A percentile compares a stretch with the other conserved stretches of the same genome.
These are phyloP conservation scores for Diacarnus erythraeanus DNA, from an alignment of 37 sponge, comb jelly and placozoan species.

Conservation along the genomic window DNA sequence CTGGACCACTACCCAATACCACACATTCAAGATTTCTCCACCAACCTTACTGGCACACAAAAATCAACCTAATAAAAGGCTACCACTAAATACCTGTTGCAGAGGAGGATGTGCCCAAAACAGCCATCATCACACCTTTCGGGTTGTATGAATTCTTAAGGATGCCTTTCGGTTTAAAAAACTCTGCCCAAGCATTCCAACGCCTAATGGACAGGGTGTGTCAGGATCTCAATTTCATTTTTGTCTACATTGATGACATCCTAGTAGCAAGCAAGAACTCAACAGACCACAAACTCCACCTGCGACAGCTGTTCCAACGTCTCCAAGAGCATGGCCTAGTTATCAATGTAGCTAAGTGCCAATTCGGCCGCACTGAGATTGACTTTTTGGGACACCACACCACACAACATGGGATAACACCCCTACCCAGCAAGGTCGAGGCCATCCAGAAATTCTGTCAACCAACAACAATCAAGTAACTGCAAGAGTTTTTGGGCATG, in stretches of 20 bases:
- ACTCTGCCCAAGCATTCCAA: conserved; percentile 51
- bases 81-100: conserved; percentile 42
- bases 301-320: conserved; percentile 24
- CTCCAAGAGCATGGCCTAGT: conserved; percentile 33
- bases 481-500: conserved; percentile 40
- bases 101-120: conserved; percentile 28
- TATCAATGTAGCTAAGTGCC: conserved; percentile 26
- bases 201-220: conserved; percentile 56
- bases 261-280: conserved; percentile 34
- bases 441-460: conserved; percentile 30
- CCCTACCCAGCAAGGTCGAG: conserved; percentile 28
- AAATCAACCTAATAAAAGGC: neutral
- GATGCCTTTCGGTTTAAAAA: conserved; percentile 35
- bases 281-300: conserved; percentile 23
- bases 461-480: conserved; percentile 14
- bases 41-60: conserved; percentile 13
- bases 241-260: conserved; percentile 46
- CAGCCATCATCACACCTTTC: conserved; percentile 10
- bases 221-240: conserved; percentile 26
- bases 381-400: conserved; percentile 48
- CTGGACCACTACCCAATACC: conserved; percentile 64
- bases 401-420: conserved; percentile 8
- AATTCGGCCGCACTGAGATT: conserved; percentile 17
- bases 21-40: conserved; percentile 58
- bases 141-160: neutral